phyloP scores from a whole-genome alignment of 1,140 invertebrate species.

The Calycopis cecrops region DNA sequence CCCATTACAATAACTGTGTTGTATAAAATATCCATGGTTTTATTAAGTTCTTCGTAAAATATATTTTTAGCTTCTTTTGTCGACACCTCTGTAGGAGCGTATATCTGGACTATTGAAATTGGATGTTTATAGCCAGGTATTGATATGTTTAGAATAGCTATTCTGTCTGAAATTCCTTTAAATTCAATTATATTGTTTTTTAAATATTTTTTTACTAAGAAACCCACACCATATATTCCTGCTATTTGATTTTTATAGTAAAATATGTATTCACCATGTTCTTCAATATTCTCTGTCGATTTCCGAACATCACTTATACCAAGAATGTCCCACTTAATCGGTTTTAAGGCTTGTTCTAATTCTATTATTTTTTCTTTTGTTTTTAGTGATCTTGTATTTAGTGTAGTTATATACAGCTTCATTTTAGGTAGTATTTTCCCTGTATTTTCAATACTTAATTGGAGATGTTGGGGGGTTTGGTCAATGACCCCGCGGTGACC shows the following conservation, averaged over 20 bases:
- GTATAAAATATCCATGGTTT: slow-evolving; percentile 18
- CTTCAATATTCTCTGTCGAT: no score
- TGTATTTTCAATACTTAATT: no score
- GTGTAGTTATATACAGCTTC: no score
- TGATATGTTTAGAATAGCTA: slow-evolving; percentile 26
- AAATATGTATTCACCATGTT: no score
- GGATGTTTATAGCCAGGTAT: slow-evolving; percentile 23
- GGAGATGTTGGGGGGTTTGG: no score
- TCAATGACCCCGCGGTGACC: no score
- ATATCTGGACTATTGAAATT: slow-evolving; percentile 32
- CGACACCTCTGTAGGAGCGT: slow-evolving; percentile 30
- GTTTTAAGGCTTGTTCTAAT: no score
- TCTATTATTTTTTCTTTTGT: no score
- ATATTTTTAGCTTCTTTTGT: slow-evolving; percentile 27
- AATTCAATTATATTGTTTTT: slow-evolving; percentile 32
- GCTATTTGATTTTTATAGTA: slow-evolving; percentile 18
- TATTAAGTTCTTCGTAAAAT: slow-evolving; percentile 27
- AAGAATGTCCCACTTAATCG: no score
- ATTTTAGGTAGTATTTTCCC: no score
- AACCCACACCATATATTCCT: slow-evolving; percentile 20
- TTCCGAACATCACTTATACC: no score
- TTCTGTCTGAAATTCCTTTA: slow-evolving; percentile 26
- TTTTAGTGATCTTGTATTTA: no score
- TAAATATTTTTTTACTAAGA: slow-evolving; percentile 19
- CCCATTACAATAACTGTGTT: slow-evolving; percentile 29